Conservation (phyloP, 2,888 invertebrate genomes). For the Penaeus monodon region DNA sequence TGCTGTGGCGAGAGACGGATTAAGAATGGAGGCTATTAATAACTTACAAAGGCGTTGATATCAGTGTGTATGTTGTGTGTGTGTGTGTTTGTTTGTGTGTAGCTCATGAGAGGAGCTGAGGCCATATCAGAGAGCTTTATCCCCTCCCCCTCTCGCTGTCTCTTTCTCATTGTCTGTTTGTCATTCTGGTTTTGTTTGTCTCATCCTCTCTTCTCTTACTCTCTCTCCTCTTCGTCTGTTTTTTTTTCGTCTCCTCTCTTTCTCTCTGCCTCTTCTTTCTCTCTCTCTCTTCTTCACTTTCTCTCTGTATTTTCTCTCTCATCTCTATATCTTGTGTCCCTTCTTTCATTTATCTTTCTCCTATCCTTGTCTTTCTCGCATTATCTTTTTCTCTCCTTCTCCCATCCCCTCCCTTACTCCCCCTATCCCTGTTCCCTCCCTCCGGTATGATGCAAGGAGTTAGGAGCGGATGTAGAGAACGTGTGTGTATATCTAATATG, state of each 20-base stretch:
- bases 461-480: too few species aligned
- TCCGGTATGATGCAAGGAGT: too few species aligned
- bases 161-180: neutral
- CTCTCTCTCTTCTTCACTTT: constrained; percentile 18
- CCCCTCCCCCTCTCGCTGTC: neutral
- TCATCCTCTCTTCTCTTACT: constrained; percentile 10
- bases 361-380: neutral
- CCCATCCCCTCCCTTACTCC: too few species aligned
- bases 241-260: neutral
- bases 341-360: constrained; percentile 15
- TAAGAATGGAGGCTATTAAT: too few species aligned
- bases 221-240: neutral
- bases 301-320: constrained; percentile 17
- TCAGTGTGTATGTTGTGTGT: too few species aligned
- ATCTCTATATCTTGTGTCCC: constrained; percentile 30
- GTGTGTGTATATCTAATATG: too few species aligned
- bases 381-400: neutral
- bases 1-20: too few species aligned
- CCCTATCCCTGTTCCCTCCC: too few species aligned
- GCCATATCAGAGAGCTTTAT: constrained; percentile 8
- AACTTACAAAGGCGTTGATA: too few species aligned
- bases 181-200: constrained; percentile 16
- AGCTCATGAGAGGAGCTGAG: constrained; percentile 15
- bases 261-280: constrained; percentile 4
- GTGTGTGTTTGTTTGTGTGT: neutral